Base-by-base conservation (phyloP, 2,113 vertebrate species). In the Mellivora capensis region DNA sequence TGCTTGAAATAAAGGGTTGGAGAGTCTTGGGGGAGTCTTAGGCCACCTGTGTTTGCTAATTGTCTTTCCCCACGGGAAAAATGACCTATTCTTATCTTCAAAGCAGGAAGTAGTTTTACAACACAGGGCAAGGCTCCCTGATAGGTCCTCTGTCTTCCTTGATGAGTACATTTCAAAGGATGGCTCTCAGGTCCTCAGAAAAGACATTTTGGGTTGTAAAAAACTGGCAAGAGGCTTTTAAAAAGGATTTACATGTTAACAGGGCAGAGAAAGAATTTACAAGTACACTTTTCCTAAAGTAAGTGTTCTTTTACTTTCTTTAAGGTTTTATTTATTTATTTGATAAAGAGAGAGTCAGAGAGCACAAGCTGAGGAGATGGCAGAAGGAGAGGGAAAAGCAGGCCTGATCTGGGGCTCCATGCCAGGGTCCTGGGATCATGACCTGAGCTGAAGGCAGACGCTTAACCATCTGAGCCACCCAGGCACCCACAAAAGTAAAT, bases 241-340 rank as follows among this genome's bases (percentile, higher is more conserved):
- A 64, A 54, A 89, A 94, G 87, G 69, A 88, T 93, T 85, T 82
- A 81, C 18, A 93, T 61, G 39, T 81, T 57, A 89, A 91, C 25
- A 13, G 4, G 6, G 12, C 18, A 61, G 39, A 83, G 42, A 91
- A 59, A 85, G 42, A 86, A 69, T 61, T 80, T 94, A 88, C 7
- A 54, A 52, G 37, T 76, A 90, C 14, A 34, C 62, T 64, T 64
- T 79, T 88, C 57, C 64, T 91, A 37, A 94, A 67, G 42, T 49
- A 96, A 96, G 42, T 64, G 71, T 47, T 72, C 54, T 64, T 64
- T 62, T 31, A 15, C 31, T 64, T 64, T 31, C 27, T 64, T 31
- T 31, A 64, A 64, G 62, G 15, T 64, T 31, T 31, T 64, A 31
- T 31, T 64, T 64, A 31, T 31, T 64, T 64, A 64, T 64, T 64